phyloP scores from a whole-genome alignment of 2,113 vertebrate genomes.

The Perca schrenkii region DNA sequence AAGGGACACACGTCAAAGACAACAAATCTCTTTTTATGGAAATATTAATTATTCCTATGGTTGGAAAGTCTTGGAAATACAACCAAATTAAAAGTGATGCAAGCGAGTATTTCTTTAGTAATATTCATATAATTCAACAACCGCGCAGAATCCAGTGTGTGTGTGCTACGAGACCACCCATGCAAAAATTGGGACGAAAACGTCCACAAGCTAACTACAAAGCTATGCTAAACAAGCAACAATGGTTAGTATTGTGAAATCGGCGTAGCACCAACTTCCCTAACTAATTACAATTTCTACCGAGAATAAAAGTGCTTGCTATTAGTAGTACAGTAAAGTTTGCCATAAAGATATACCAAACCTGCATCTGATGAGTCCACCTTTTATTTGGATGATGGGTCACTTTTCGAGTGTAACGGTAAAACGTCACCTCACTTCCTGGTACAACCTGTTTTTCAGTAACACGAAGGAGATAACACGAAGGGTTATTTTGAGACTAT shows the following conservation, averaged over 20 bases:
- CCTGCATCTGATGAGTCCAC: not conserved
- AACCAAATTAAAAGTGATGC: not conserved
- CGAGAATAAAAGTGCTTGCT: not conserved
- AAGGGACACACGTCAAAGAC: conserved; percentile 3
- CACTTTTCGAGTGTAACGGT: conserved; percentile 47
- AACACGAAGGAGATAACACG: not conserved
- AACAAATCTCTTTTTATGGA: not conserved
- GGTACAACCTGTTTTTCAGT: conserved; percentile 38
- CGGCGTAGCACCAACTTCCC: rapidly evolving
- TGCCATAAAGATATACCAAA: not conserved
- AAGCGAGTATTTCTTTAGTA: not conserved
- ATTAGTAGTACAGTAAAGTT: rapidly evolving
- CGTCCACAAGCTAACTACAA: conserved; percentile 17
- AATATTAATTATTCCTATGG: not conserved
- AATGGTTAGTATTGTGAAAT: too few relatives aligned
- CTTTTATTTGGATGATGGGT: conserved; percentile 77
- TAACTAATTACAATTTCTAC: not conserved
- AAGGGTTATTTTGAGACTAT: not conserved
- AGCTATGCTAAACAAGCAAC: conserved; percentile 24
- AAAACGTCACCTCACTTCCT: conserved; percentile 56
- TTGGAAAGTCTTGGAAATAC: not conserved
- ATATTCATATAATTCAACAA: conserved; percentile 18
- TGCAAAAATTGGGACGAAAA: conserved; percentile 66
- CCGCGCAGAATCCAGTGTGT: conserved; percentile 33
- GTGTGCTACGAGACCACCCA: conserved; percentile 61